Evolutionary conservation across 2,797 vertebrate species (phyloP).

Genomic region (Anomalospiza imberbis): DNA sequence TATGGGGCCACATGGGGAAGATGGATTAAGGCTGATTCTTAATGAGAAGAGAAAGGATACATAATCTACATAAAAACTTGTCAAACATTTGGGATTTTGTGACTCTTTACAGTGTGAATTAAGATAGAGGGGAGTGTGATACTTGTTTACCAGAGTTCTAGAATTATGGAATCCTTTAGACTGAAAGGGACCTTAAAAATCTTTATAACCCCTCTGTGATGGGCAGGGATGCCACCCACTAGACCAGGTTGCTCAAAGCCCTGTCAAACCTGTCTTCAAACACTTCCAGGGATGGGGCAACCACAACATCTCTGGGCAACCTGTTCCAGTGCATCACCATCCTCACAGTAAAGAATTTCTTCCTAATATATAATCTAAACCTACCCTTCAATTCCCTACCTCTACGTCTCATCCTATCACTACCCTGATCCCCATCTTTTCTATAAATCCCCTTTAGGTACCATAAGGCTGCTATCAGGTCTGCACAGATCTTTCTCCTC

Average conservation of each 20-base stretch:
- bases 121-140: neutral
- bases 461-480: neutral
- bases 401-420: fast-evolving
- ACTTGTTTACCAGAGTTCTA: neutral
- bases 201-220: neutral
- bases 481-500: neutral
- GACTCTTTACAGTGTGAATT: neutral
- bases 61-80: neutral
- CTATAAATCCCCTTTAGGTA: neutral
- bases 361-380: neutral
- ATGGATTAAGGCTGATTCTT: neutral
- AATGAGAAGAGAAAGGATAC: neutral
- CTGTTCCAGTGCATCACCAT: neutral
- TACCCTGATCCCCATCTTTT: neutral
- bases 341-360: neutral
- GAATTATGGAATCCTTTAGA: neutral
- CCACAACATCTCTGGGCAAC: neutral
- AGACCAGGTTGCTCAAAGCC: neutral
- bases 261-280: neutral
- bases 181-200: neutral
- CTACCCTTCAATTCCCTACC: neutral
- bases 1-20: neutral
- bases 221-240: neutral
- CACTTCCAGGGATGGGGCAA: neutral
- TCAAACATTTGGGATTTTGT: neutral